Evolutionary conservation across 2,797 vertebrate species (phyloP), one percentile per base, ranked within the genome.

Genomic region (Antrozous pallidus): DNA sequence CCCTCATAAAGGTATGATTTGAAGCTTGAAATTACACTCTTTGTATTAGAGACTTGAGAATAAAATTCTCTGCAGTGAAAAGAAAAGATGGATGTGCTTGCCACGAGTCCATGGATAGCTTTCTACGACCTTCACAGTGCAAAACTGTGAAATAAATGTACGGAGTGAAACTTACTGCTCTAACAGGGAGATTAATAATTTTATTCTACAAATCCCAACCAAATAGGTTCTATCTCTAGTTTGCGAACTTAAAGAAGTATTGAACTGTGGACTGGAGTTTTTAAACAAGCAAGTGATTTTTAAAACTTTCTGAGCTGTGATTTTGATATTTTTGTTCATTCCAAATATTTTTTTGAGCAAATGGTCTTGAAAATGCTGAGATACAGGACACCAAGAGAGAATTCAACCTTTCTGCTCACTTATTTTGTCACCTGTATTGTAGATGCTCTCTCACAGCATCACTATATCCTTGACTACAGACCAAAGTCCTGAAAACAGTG

Each of bases 1-100:
- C 26, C 33, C 28, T 93, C 36, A 82, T 81, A 77, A 75, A 77
- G 74, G n/a, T 70, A 22, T 82, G 36, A 87, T 67, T 36, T 58
- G 33, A 90, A 78, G 33, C 67, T 94, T 94, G 47, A 78, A 89
- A 70, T 94, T 78, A 61, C 8, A 77, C 9, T 83, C 31, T 89
- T 91, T 51, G 18, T 61, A 85, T 93, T 78, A 77, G 79, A 79
- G 91, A 86, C 45, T 67, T 45, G 65, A 33, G 51, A 91, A 74
- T 58, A 93, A 90, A 87, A 93, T 40, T 93, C 45, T 49, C 28
- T 24, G 31, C 65, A 54, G n/a, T 63, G 78, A 71, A 73, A 87
- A 51, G 31, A 7, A 90, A 47, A n/a, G 38, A 95, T 45, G 49
- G 45, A 73, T 81, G 13, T 89, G 24, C n/a, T 47, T 77, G 90